A percentile compares a stretch with the other conserved stretches of the same genome.
Evolutionary conservation across 2,888 invertebrate genomes (phyloP).

Genomic region (Agonopterix subpropinquella): DNA sequence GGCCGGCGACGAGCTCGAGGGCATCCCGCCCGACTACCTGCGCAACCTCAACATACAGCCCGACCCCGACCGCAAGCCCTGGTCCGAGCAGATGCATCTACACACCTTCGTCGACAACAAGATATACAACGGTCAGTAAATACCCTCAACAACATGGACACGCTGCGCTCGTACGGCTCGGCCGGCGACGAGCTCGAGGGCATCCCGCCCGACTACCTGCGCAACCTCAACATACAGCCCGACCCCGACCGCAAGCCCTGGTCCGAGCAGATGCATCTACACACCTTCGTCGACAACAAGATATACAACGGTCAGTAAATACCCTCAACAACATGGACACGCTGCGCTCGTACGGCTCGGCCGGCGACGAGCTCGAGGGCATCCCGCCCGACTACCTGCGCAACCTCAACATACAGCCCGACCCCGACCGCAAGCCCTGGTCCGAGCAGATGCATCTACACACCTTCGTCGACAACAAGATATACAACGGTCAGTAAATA

Average conservation of each 20-base stretch:
- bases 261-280: conserved; percentile 89
- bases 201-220: conserved; percentile 88
- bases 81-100: conserved; percentile 89
- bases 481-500: conserved; percentile 90
- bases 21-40: conserved; percentile 88
- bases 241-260: conserved; percentile 85
- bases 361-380: conserved; percentile 94
- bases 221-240: conserved; percentile 85
- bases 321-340: conserved; percentile 92
- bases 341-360: conserved; percentile 93
- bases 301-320: conserved; percentile 91
- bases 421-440: conserved; percentile 86
- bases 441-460: conserved; percentile 89
- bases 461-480: conserved; percentile 86
- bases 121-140: conserved; percentile 90
- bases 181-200: conserved; percentile 95
- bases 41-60: conserved; percentile 85
- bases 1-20: conserved; percentile 94
- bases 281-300: conserved; percentile 86
- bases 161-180: conserved; percentile 93
- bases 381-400: conserved; percentile 89
- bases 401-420: conserved; percentile 83
- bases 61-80: conserved; percentile 83
- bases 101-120: conserved; percentile 87
- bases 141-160: conserved; percentile 91